Evolutionary conservation across 2,888 invertebrate genomes (phyloP).

Genomic region (Phalera bucephala): DNA sequence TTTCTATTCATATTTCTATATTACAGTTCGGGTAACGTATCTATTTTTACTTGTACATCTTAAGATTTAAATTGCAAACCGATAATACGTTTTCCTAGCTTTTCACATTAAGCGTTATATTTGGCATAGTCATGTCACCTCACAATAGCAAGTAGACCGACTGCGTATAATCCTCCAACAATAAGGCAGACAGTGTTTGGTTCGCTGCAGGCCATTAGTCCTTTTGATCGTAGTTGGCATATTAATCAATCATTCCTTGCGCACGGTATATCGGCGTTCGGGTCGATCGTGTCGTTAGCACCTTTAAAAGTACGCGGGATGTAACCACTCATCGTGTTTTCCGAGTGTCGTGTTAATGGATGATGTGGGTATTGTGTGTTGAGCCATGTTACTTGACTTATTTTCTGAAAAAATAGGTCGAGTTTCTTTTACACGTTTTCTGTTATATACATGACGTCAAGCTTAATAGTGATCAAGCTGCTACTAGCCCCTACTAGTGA

Average conservation of each 20-base stretch:
- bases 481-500: no score
- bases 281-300: slow-evolving; percentile 16
- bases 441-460: no score
- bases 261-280: slow-evolving; percentile 8
- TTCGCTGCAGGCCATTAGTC: slow-evolving; percentile 29
- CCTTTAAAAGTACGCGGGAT: slow-evolving; percentile 9
- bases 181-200: slow-evolving; percentile 24
- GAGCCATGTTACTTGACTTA: no score
- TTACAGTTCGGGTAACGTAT: no score
- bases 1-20: no score
- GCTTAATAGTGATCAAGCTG: no score
- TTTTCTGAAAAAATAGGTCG: no score
- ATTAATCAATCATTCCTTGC: slow-evolving; percentile 43
- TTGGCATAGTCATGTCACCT: slow-evolving; percentile 10
- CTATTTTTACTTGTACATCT: no score
- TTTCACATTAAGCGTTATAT: slow-evolving; percentile 1
- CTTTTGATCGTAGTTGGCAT: slow-evolving; percentile 32
- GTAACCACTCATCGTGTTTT: background rate
- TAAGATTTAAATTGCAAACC: no score
- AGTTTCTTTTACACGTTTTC: no score
- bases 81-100: no score
- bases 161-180: slow-evolving; percentile 21
- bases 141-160: slow-evolving; percentile 12
- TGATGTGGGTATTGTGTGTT: no score
- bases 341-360: background rate